Evolutionary conservation across 1,140 invertebrate genomes (phyloP).

Genomic region (Papilio aristodemus): DNA sequence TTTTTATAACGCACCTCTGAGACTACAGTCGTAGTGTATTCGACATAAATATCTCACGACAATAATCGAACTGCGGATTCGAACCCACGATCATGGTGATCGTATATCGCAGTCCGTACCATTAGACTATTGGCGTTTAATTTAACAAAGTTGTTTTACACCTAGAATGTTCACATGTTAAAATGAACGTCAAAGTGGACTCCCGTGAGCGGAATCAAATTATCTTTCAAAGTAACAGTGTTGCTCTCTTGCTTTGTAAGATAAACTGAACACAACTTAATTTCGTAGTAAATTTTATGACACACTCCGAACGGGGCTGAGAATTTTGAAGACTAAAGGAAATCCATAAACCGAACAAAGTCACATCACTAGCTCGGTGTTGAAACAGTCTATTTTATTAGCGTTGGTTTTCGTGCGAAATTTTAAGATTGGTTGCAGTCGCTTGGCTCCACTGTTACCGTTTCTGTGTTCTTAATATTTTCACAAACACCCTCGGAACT

Average conservation of each 20-base stretch:
- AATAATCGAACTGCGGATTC: too few species aligned
- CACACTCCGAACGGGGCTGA: not conserved
- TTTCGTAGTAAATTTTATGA: conserved; percentile 27
- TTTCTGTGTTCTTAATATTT: conserved; percentile 2
- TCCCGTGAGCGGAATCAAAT: conserved; percentile 15
- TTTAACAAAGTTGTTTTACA: not conserved
- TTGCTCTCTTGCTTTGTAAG: conserved; percentile 2
- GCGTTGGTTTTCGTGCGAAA: not conserved
- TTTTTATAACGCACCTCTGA: not conserved
- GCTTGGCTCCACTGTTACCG: not conserved
- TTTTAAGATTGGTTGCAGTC: not conserved
- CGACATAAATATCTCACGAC: too few species aligned
- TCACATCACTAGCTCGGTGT: not conserved
- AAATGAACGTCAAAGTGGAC: not conserved
- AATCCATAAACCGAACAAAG: conserved; percentile 17
- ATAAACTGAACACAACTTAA: conserved; percentile 21
- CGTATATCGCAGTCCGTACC: too few species aligned
- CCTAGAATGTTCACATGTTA: not conserved
- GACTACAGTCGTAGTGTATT: not conserved
- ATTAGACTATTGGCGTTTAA: too few species aligned
- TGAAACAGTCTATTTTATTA: not conserved
- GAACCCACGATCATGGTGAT: too few species aligned
- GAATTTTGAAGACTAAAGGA: conserved; percentile 25
- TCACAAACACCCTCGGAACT: not conserved
- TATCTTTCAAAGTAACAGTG: conserved; percentile 9